Evolutionary conservation across 2,113 vertebrate species (phyloP), one percentile per base, ranked within the genome.

Genomic region (Dicerorhinus sumatrensis): DNA sequence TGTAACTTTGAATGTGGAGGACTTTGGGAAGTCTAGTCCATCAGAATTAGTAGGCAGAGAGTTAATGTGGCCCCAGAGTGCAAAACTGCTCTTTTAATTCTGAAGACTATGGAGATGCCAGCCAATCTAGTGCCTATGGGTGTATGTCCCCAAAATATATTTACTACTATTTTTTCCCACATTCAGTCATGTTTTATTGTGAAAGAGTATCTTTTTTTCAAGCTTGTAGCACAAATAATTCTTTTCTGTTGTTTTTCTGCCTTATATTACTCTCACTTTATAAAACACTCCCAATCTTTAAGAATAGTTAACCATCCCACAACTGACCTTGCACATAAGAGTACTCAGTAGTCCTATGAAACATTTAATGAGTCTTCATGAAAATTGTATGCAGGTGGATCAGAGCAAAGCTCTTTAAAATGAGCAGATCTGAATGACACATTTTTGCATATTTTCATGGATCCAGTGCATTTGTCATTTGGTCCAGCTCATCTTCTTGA

Each of bases 261-360:
- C 36, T 98, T 98, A n/a, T 96, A 83, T 98, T 98, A 96, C 76
- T 98, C 46, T 97, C 85, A 95, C 93, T 97, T 98, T 97, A 97
- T 97, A 97, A 98, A 98, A 98, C 70, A 69, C 90, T 98, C 88
- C 97, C 79, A 96, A 54, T 96, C 63, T 98, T 97, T 79, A 94
- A 93, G 95, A 97, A 58, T 36, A 77, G 92, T 93, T 98, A 98
- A 97, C 89, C 97, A 95, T 91, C 81, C 79, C 93, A 77, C 56
- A 81, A 81, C 69, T 97, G 94, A 98, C 92, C 93, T 98, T 96
- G 85, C 46, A 48, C 21, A 56, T 36, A n/a, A 94, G 67, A 29
- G 58, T 23, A 2, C 96, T 97, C 91, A 11, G 8, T 80, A 98
- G 93, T 96, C 75, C 95, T 95, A 67, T 97, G 97, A 98, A 98